Percentiles rank a stretch among this genome's conserved stretches.
These are phyloP conservation scores for Helicoverpa assulta DNA, from an alignment of 2,888 invertebrate genomes.

Conservation along the genomic window DNA sequence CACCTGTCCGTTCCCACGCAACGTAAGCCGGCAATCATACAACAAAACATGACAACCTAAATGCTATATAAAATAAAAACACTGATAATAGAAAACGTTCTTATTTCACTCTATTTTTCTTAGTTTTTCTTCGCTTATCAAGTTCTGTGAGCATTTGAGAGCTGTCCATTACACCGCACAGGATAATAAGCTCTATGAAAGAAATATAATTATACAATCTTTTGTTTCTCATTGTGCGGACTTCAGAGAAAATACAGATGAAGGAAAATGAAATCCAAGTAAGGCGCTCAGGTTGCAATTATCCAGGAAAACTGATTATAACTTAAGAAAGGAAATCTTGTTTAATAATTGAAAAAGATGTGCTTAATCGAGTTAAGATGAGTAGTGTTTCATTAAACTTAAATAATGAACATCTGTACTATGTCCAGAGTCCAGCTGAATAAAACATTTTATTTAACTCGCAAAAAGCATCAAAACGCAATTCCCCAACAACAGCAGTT, in stretches of 20 bases:
- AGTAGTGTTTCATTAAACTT: not conserved
- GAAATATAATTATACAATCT: slow-evolving; percentile 5
- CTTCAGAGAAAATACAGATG: not conserved
- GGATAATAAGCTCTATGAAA: not conserved
- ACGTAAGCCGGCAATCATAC: slow-evolving; percentile 37
- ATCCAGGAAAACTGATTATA: slow-evolving; percentile 3
- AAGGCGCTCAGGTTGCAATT: slow-evolving; percentile 10
- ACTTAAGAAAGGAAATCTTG: slow-evolving; percentile 2
- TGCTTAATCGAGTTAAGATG: not conserved
- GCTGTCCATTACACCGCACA: slow-evolving; percentile 44
- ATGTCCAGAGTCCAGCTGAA: too few relatives aligned
- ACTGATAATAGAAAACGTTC: slow-evolving; percentile 61
- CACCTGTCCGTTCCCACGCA: slow-evolving; percentile 55
- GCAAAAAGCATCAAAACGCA: too few relatives aligned
- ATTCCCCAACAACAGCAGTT: not conserved
- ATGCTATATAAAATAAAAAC: slow-evolving; percentile 55
- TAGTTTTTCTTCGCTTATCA: slow-evolving; percentile 62
- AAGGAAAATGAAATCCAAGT: slow-evolving; percentile 10
- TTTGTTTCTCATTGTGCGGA: not conserved
- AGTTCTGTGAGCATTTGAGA: slow-evolving; percentile 36
- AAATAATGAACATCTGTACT: not conserved
- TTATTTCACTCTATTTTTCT: slow-evolving; percentile 53
- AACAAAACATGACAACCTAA: slow-evolving; percentile 44
- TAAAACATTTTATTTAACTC: too few relatives aligned
- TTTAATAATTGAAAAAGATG: slow-evolving; percentile 1